A percentile compares a stretch with the other conserved stretches of the same genome.
Conservation (phyloP, 2,888 invertebrate species). For the Heliconius hortense region DNA sequence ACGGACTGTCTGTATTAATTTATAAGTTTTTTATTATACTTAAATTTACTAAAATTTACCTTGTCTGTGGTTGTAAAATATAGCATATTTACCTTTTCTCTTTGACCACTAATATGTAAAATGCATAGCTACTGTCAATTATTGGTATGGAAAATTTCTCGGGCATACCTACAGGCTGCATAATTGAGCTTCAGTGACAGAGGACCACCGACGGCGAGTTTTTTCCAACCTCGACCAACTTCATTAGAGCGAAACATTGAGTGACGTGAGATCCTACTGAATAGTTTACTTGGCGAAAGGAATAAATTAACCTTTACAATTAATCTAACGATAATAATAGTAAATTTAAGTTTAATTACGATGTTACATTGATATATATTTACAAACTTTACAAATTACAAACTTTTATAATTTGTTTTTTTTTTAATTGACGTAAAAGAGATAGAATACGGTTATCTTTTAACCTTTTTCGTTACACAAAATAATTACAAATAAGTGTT, state of each 20-base stretch:
- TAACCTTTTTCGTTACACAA: too few species aligned
- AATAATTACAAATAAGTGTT: too few species aligned
- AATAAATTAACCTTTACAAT: slow-evolving; percentile 36
- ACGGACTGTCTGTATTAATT: background rate
- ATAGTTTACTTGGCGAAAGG: slow-evolving; percentile 38
- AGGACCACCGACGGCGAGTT: slow-evolving; percentile 73
- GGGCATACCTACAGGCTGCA: slow-evolving; percentile 40
- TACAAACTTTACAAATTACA: too few species aligned
- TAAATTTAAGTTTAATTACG: background rate
- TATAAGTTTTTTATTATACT: background rate
- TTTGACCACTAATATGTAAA: slow-evolving; percentile 29
- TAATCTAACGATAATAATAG: slow-evolving; percentile 5
- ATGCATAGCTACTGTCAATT: slow-evolving; percentile 38
- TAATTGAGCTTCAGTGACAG: slow-evolving; percentile 45
- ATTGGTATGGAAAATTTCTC: slow-evolving; percentile 39
- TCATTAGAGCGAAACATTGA: slow-evolving; percentile 65
- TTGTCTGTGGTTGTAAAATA: slow-evolving; percentile 5
- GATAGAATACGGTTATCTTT: too few species aligned
- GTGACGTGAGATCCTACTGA: slow-evolving; percentile 57
- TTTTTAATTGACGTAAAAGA: too few species aligned
- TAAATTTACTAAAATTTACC: too few species aligned
- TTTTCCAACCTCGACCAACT: slow-evolving; percentile 60
- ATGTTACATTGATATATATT: background rate
- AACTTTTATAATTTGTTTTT: too few species aligned
- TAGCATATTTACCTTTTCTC: slow-evolving; percentile 24